Evolutionary conservation across 2,113 vertebrate genomes (phyloP).

Genomic region (human (Homo sapiens)): GRCh38 chr7:80299501-80300000

Average conservation of each 20-base stretch:
- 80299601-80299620: neutral
- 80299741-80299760: neutral
- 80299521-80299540: neutral
- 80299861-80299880: neutral
- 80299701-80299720: neutral
- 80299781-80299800: neutral
- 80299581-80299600: neutral
- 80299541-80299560: neutral
- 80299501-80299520: neutral
- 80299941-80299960: neutral
- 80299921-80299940: neutral
- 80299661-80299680: neutral
- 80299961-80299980: neutral
- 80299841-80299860: neutral
- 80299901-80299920: neutral
- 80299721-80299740: neutral
- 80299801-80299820: neutral
- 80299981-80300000: neutral
- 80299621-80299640: neutral
- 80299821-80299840: neutral
- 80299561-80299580: neutral
- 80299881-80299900: neutral
- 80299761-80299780: neutral
- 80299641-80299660: neutral
- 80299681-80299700: neutral